A percentile compares a stretch with the other conserved stretches of the same genome.
Conservation (phyloP, 1,140 invertebrate genomes). For the Drosophila kanapiae region DNA sequence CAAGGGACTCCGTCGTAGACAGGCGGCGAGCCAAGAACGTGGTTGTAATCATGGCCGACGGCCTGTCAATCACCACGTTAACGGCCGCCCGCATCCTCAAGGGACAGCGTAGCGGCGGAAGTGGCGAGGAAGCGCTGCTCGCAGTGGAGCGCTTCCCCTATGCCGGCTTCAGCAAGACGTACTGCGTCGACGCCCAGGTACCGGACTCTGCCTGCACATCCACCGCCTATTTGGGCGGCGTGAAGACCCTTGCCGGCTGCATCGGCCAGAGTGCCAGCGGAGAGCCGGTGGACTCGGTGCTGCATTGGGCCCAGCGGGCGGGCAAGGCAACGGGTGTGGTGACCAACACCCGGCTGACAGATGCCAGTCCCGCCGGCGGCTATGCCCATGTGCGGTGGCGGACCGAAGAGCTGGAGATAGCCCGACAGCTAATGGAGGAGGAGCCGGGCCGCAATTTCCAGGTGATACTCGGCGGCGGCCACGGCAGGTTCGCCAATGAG, state of each 20-base stretch:
- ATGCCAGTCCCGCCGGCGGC: constrained; percentile 73
- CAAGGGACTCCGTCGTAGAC: constrained; percentile 14
- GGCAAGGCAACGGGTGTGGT: constrained; percentile 86
- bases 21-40: constrained; percentile 88
- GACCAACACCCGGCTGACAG: constrained; percentile 78
- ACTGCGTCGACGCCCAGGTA: constrained; percentile 92
- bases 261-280: constrained; percentile 89
- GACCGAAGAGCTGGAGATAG: constrained; percentile 90
- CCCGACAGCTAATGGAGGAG: constrained; percentile 89
- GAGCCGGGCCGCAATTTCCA: constrained; percentile 86
- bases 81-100: constrained; percentile 89
- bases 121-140: constrained; percentile 89
- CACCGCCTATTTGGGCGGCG: constrained; percentile 90
- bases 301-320: constrained; percentile 93
- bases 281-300: constrained; percentile 88
- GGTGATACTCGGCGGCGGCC: constrained; percentile 90
- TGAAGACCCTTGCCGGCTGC: constrained; percentile 89
- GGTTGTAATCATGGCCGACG: constrained; percentile 92
- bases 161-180: constrained; percentile 88
- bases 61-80: constrained; percentile 90
- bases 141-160: constrained; percentile 92
- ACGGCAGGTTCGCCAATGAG: constrained; percentile 87
- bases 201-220: constrained; percentile 91
- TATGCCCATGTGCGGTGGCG: constrained; percentile 88
- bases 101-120: constrained; percentile 87